Conservation (phyloP, 2,113 vertebrate species). For the Rallus limicola region DNA sequence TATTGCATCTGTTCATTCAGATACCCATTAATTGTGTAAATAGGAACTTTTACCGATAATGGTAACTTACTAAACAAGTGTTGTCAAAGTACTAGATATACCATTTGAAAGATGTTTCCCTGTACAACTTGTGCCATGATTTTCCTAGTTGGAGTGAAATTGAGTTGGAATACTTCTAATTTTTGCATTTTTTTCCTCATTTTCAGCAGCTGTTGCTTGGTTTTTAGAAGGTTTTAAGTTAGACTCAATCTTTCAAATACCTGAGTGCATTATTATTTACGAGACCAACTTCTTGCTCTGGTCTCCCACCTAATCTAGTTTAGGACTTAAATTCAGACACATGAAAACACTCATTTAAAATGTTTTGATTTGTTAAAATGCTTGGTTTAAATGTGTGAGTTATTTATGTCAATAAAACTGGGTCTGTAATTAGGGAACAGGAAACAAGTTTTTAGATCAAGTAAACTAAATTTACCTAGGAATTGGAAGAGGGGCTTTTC, state of each 20-base stretch:
- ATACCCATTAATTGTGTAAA: neutral
- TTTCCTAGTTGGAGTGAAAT: neutral
- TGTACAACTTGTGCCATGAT: neutral
- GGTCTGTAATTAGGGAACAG: neutral
- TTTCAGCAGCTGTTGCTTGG: neutral
- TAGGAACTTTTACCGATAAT: neutral
- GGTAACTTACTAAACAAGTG: rapidly evolving
- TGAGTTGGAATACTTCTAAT: neutral
- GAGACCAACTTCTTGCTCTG: neutral
- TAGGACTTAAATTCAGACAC: neutral
- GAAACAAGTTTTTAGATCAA: neutral
- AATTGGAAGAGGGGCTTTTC: neutral
- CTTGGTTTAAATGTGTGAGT: rapidly evolving
- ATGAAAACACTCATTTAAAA: neutral
- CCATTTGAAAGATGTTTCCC: neutral
- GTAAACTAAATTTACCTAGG: neutral
- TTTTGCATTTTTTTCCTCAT: neutral
- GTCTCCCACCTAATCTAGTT: neutral
- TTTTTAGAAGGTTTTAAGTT: neutral
- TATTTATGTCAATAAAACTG: neutral
- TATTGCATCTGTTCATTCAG: rapidly evolving
- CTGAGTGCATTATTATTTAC: neutral
- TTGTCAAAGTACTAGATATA: neutral
- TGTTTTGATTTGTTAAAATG: neutral
- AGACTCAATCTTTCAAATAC: neutral